phyloP scores from a whole-genome alignment of 2,113 vertebrate species.

The Malurus cyaneus region DNA sequence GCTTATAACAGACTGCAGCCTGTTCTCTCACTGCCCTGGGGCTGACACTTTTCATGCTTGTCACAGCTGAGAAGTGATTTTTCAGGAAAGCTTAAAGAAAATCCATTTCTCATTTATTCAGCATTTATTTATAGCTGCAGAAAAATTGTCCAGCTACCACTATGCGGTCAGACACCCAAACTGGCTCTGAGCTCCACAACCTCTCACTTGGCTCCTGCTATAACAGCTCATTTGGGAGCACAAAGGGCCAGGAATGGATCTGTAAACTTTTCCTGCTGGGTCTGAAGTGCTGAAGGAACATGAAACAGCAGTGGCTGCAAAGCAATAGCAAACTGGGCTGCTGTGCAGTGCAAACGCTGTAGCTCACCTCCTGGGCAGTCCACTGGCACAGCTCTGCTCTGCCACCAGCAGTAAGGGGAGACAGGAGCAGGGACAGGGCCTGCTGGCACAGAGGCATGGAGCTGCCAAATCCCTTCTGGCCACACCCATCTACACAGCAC shows the following conservation, averaged over 20 bases:
- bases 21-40: background rate
- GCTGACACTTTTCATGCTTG: conserved; percentile 22
- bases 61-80: conserved; percentile 42
- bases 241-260: background rate
- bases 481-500: background rate
- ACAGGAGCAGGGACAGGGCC: background rate
- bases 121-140: conserved; percentile 35
- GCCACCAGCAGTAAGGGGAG: background rate
- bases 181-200: background rate
- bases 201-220: background rate
- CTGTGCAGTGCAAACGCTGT: background rate
- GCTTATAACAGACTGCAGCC: background rate
- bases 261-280: background rate
- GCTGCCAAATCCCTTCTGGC: background rate
- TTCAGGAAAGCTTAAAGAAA: conserved; percentile 42
- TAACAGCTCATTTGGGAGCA: background rate
- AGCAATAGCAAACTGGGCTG: background rate
- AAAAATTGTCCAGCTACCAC: background rate
- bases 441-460: rapidly evolving
- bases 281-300: background rate
- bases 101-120: conserved; percentile 62
- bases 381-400: background rate
- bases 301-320: background rate
- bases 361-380: background rate
- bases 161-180: background rate